A percentile compares a stretch with the other conserved stretches of the same genome.
Conservation (phyloP, 2,113 vertebrate species). For the Tragulus kanchil region DNA sequence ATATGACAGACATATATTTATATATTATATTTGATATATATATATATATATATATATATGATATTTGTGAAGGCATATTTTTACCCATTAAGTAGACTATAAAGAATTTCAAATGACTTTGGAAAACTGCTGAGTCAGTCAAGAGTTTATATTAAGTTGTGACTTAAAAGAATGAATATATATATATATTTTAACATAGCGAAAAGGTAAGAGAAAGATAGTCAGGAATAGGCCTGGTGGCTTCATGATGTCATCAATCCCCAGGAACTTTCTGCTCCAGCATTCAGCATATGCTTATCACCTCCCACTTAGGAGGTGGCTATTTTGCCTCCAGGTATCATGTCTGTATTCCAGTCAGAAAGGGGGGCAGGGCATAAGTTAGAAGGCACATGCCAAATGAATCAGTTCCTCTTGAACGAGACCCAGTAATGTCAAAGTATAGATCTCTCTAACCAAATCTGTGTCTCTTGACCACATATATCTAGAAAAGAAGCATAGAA, state of each 20-base stretch:
- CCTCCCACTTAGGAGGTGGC: fast-evolving
- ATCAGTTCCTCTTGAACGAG: neutral
- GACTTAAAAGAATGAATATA: neutral
- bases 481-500: neutral
- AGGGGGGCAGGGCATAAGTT: neutral
- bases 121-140: neutral
- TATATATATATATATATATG: neutral
- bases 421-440: neutral
- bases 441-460: neutral
- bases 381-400: neutral
- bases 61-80: neutral
- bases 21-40: neutral
- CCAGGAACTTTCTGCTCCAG: neutral
- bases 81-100: neutral
- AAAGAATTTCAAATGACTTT: neutral
- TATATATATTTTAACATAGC: neutral
- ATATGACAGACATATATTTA: neutral
- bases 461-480: neutral
- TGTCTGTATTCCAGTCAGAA: neutral
- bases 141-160: neutral
- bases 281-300: neutral
- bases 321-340: neutral
- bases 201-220: neutral
- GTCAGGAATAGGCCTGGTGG: neutral
- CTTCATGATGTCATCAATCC: neutral